Base-by-base conservation (phyloP, 2,113 vertebrate genomes). In the Catharus bicknelli region DNA sequence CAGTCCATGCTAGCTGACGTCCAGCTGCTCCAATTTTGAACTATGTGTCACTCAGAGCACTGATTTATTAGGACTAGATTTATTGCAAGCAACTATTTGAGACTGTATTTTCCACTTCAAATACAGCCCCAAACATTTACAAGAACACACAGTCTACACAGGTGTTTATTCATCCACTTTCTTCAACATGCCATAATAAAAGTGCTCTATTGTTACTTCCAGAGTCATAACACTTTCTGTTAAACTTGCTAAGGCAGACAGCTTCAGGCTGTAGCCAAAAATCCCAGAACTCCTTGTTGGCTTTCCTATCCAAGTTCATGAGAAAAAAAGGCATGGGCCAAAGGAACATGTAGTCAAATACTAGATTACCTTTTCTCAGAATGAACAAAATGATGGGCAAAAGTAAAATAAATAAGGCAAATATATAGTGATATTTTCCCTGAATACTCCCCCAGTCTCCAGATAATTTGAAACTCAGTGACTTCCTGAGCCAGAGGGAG, bases 141-240 rank as follows among this genome's bases (percentile, higher is more conserved):
- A 88, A 77, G 78, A 86, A 47, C 18, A 36, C 8, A 53, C 15
- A 16, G 32, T 11, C 61, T 59, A 83, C 43, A 70, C 27, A 38
- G 64, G 23, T 45, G 34, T 88, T 95, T 94, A 78, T 85, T 87
- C 50, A 69, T 48, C 19, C 38, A 14, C 25, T 61, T 80, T 83
- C 91, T 81, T 67, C 53, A 93, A 86, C 43, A 59, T 83, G 62
- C 57, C 51, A 64, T 90, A 92, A 93, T 63, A 70, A 73, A 85
- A 91, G 40, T 36, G 16, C 78, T 91, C 43, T 64, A 38, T 66
- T 77, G 72, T 16, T 2, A 43, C 59, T 90, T 83, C n/a, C 38
- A 81, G 54, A 88, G 55, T 88, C 76, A 69, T 38, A 77, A 90
- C 13, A 43, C 77, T 88, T 90, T 80, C 61, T 45, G 11, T 53